These are phyloP conservation scores for Chanos chanos DNA, from an alignment of 2,797 vertebrate genomes.

Conservation along the genomic window DNA sequence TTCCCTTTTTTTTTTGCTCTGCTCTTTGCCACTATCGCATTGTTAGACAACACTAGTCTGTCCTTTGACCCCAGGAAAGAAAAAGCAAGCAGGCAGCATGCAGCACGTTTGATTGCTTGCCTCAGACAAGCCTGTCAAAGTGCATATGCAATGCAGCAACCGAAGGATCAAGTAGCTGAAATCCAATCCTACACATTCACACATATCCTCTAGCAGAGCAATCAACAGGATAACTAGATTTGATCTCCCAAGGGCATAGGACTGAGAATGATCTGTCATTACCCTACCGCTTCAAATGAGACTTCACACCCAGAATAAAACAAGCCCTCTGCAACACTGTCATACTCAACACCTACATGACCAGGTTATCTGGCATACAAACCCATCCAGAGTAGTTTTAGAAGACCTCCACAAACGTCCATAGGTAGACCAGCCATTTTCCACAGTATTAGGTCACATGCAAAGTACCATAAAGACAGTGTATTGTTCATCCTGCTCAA, in stretches of 20 bases:
- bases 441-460: slow-evolving; percentile 75
- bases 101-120: slow-evolving; percentile 64
- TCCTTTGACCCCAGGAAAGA: slow-evolving; percentile 46
- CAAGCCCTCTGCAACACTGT: slow-evolving; percentile 56
- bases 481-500: slow-evolving; percentile 74
- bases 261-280: slow-evolving; percentile 65
- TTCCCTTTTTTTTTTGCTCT: slow-evolving; percentile 44
- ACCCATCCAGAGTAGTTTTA: slow-evolving; percentile 57
- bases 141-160: slow-evolving; percentile 61
- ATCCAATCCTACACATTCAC: slow-evolving; percentile 65
- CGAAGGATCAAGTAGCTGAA: slow-evolving; percentile 66
- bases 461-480: slow-evolving; percentile 69
- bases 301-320: slow-evolving; percentile 66
- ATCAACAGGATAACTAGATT: slow-evolving; percentile 68
- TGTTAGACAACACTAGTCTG: slow-evolving; percentile 41
- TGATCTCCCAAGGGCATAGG: slow-evolving; percentile 56
- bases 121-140: slow-evolving; percentile 58
- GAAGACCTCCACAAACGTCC: slow-evolving; percentile 51
- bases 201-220: slow-evolving; percentile 62
- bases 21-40: slow-evolving; percentile 46
- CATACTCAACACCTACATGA: slow-evolving; percentile 59
- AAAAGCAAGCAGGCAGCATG: slow-evolving; percentile 51
- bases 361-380: slow-evolving; percentile 59
- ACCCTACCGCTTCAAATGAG: slow-evolving; percentile 64
- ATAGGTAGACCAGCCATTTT: slow-evolving; percentile 59